Evolutionary conservation across 2,113 vertebrate species (phyloP).

Genomic region (Azemiops feae): DNA sequence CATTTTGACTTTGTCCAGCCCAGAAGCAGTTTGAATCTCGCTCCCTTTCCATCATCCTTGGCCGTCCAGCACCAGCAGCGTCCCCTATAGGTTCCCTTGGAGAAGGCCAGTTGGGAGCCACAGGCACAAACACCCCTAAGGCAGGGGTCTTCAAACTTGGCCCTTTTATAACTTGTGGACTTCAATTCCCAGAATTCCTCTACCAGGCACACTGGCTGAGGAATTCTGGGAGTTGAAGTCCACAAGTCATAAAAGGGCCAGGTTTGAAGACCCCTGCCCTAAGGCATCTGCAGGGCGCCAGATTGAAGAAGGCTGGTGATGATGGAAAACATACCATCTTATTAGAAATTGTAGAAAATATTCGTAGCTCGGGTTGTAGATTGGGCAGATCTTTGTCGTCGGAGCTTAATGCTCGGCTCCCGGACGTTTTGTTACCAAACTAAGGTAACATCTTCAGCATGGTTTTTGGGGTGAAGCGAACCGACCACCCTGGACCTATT

Average conservation of each 20-base stretch:
- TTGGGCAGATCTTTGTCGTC: neutral
- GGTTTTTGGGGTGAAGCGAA: neutral
- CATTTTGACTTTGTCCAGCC: neutral
- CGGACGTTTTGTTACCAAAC: neutral
- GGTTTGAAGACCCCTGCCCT: neutral
- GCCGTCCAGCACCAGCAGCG: neutral
- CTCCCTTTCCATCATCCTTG: neutral
- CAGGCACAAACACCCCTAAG: neutral
- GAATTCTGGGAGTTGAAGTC: no score
- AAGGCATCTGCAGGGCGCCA: neutral
- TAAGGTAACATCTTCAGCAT: neutral
- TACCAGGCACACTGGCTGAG: no score
- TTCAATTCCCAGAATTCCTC: no score
- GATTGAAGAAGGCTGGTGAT: neutral
- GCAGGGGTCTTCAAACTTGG: no score
- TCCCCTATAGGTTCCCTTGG: neutral
- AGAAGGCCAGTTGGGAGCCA: neutral
- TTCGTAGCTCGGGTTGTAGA: neutral
- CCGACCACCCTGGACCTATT: neutral
- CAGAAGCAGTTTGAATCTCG: neutral
- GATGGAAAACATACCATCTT: neutral
- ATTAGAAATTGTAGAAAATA: neutral
- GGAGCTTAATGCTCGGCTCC: neutral
- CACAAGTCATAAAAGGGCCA: no score
- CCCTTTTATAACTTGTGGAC: no score